Evolutionary conservation across 2,888 invertebrate genomes (phyloP).

Genomic region (Dimorphilus gyrociliatus): DNA sequence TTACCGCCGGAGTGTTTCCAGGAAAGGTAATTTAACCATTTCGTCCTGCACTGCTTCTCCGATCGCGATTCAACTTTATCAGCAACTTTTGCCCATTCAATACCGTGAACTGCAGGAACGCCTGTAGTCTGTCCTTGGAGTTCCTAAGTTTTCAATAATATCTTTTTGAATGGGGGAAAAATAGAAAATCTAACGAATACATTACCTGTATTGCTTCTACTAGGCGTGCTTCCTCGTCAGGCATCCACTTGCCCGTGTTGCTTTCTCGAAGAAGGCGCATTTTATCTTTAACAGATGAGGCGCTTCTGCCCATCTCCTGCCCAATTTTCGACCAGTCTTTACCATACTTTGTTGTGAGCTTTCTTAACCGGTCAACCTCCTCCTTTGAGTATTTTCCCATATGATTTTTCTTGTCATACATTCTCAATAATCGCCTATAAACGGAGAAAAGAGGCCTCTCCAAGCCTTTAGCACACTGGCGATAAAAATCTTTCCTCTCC

Average conservation of each 20-base stretch:
- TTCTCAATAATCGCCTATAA: constrained; percentile 38
- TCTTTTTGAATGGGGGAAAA: too few species aligned
- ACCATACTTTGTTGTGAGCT: constrained; percentile 35
- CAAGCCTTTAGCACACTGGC: constrained; percentile 37
- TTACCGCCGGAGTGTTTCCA: constrained; percentile 40
- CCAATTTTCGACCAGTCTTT: constrained; percentile 41
- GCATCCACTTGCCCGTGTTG: constrained; percentile 40
- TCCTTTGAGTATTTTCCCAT: constrained; percentile 39
- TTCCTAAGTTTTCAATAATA: background rate
- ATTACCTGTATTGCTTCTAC: constrained; percentile 35
- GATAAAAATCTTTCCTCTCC: constrained; percentile 40
- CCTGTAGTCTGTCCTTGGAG: constrained; percentile 17
- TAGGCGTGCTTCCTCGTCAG: constrained; percentile 37
- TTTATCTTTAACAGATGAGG: constrained; percentile 41
- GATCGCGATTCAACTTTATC: constrained; percentile 37
- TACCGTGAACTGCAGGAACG: constrained; percentile 35
- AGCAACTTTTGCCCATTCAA: constrained; percentile 39
- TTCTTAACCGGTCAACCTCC: constrained; percentile 33
- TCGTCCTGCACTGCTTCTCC: constrained; percentile 42
- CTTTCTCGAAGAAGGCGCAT: constrained; percentile 40
- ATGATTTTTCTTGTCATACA: constrained; percentile 42
- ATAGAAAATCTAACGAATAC: background rate
- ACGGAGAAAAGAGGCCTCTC: constrained; percentile 40
- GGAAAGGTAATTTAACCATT: constrained; percentile 41
- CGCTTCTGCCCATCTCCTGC: constrained; percentile 37